Conservation (phyloP, 2,113 vertebrate species). For the Murina feae region DNA sequence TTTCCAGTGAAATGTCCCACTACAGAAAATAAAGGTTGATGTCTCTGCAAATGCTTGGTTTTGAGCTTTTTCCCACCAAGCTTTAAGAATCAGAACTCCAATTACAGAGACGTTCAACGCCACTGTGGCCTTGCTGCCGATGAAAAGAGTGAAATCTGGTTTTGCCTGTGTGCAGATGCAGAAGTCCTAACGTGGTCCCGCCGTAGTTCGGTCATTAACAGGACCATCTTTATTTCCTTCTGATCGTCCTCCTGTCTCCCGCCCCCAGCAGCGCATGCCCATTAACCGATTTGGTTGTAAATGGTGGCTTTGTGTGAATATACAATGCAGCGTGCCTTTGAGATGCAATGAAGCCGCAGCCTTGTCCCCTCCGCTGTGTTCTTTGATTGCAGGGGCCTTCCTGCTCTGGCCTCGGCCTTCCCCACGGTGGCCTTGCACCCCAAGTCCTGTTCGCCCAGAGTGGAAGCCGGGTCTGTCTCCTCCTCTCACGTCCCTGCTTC, state of each 20-base stretch:
- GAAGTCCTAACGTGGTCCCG: not conserved
- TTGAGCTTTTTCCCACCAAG: not conserved
- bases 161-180: too few species aligned
- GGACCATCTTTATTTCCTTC: not conserved
- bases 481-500: not conserved
- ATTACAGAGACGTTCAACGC: not conserved
- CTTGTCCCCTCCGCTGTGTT: not conserved
- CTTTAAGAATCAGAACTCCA: not conserved
- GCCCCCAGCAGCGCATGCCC: accelerated
- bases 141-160: too few species aligned
- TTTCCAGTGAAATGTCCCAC: accelerated
- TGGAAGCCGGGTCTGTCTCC: constrained; percentile 80
- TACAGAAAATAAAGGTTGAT: accelerated
- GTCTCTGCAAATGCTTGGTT: not conserved
- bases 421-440: constrained; percentile 56
- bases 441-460: constrained; percentile 70
- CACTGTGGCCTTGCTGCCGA: accelerated
- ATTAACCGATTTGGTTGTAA: not conserved
- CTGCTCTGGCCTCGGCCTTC: constrained; percentile 71
- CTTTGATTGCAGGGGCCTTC: constrained; percentile 72
- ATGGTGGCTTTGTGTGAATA: not conserved
- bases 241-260: accelerated
- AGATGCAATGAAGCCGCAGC: not conserved
- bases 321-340: not conserved
- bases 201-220: accelerated